Evolutionary conservation across 1,140 invertebrate genomes (phyloP).

Genomic region (Forficula auricularia): DNA sequence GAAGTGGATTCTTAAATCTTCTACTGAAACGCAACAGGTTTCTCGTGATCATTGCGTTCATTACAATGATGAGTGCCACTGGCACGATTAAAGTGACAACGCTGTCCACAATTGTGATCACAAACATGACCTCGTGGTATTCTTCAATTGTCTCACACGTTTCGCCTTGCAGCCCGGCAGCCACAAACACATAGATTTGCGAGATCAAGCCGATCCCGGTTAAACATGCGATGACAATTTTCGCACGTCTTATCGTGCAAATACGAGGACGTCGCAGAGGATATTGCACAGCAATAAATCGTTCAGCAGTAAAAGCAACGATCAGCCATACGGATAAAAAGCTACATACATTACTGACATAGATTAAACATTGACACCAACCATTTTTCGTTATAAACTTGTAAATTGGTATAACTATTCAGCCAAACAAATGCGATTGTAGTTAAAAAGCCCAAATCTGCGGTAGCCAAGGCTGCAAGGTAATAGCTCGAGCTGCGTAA

Average conservation of each 20-base stretch:
- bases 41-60: constrained; percentile 37
- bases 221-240: constrained; percentile 30
- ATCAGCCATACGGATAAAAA: constrained; percentile 41
- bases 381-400: constrained; percentile 32
- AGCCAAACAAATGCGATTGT: constrained; percentile 34
- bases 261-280: constrained; percentile 39
- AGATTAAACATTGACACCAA: constrained; percentile 38
- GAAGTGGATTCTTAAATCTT: constrained; percentile 21
- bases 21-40: constrained; percentile 29
- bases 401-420: constrained; percentile 28
- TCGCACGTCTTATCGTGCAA: constrained; percentile 41
- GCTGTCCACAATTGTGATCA: constrained; percentile 36
- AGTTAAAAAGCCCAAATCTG: constrained; percentile 34
- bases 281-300: constrained; percentile 46
- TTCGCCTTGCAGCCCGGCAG: constrained; percentile 24
- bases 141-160: constrained; percentile 27
- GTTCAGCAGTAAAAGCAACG: constrained; percentile 44
- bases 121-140: constrained; percentile 29
- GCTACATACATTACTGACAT: constrained; percentile 35
- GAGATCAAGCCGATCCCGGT: constrained; percentile 25
- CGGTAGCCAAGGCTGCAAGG: constrained; percentile 33
- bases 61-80: constrained; percentile 33
- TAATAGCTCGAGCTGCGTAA: constrained; percentile 39
- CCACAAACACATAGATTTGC: constrained; percentile 34
- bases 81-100: constrained; percentile 35